These are phyloP conservation scores for Deilephila porcellus DNA, from an alignment of 2,888 invertebrate genomes.

Conservation along the genomic window DNA sequence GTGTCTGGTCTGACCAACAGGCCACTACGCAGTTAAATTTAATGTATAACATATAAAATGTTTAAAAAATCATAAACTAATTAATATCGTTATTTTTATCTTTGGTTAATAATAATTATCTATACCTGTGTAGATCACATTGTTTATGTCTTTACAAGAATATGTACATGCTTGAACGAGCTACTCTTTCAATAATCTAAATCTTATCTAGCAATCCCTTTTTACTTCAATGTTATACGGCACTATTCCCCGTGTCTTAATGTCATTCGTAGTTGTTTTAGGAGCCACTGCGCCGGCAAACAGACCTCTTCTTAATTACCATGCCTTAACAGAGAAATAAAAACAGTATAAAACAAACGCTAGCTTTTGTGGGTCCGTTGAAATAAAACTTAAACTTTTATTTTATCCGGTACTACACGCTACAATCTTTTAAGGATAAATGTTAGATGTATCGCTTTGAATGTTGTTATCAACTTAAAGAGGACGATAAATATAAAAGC, in stretches of 20 bases:
- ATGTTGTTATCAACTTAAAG: background rate
- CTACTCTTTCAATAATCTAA: constrained; percentile 28
- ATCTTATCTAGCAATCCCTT: constrained; percentile 27
- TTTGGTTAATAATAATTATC: background rate
- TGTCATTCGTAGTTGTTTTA: constrained; percentile 60
- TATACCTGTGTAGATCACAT: no score
- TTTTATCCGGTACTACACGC: constrained; percentile 23
- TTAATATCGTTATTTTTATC: background rate
- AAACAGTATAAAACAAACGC: constrained; percentile 58
- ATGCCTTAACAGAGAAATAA: constrained; percentile 65
- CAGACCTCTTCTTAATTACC: constrained; percentile 72
- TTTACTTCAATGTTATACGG: constrained; percentile 46
- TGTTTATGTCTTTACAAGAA: no score
- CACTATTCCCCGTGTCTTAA: constrained; percentile 60
- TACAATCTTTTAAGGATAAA: constrained; percentile 14
- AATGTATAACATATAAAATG: no score
- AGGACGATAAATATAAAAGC: background rate
- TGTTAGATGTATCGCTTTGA: constrained; percentile 4
- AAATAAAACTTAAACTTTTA: constrained; percentile 35
- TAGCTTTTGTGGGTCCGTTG: constrained; percentile 56
- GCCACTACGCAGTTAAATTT: no score
- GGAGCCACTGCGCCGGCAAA: constrained; percentile 58
- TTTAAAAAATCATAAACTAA: no score
- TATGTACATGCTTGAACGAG: no score
- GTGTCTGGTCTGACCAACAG: no score